phyloP scores from a whole-genome alignment of 2,113 vertebrate genomes.

The Protomyctophum bolini region DNA sequence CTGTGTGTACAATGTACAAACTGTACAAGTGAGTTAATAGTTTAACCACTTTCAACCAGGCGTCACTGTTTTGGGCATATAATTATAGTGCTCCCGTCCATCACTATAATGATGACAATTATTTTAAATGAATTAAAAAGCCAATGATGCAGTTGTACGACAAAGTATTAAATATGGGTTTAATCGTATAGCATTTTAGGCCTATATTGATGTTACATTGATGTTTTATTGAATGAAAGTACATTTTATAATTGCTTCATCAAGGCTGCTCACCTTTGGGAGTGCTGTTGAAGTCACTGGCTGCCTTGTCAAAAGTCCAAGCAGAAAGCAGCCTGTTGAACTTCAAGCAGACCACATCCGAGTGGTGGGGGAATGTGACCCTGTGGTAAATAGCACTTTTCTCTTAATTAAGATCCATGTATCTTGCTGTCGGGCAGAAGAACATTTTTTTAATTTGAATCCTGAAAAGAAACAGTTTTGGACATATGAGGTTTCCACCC shows the following conservation, averaged over 20 bases:
- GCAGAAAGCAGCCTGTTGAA: constrained; percentile 84
- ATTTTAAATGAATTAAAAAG: too few relatives aligned
- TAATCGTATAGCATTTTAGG: not conserved
- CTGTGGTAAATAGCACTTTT: constrained; percentile 75
- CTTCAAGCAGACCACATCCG: constrained; percentile 83
- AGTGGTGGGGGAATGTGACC: constrained; percentile 87
- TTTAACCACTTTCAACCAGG: too few relatives aligned
- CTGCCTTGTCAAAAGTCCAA: constrained; percentile 84
- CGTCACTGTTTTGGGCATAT: too few relatives aligned
- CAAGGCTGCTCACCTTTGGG: constrained; percentile 86
- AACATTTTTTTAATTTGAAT: too few relatives aligned
- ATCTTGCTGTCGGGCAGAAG: too few relatives aligned
- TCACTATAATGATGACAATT: too few relatives aligned
- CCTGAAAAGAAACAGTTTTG: too few relatives aligned
- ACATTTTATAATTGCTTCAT: constrained; percentile 10
- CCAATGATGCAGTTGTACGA: too few relatives aligned
- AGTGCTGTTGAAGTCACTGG: constrained; percentile 90
- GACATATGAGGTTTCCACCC: too few relatives aligned
- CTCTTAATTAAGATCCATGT: not conserved
- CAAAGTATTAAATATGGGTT: not conserved
- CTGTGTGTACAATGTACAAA: too few relatives aligned
- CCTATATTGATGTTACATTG: not conserved
- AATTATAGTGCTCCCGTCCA: too few relatives aligned
- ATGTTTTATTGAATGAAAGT: not conserved
- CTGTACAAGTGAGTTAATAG: too few relatives aligned